Evolutionary conservation across 2,113 vertebrate genomes (phyloP), one percentile per base, ranked within the genome.

Genomic region (Porphyrio hochstetteri): DNA sequence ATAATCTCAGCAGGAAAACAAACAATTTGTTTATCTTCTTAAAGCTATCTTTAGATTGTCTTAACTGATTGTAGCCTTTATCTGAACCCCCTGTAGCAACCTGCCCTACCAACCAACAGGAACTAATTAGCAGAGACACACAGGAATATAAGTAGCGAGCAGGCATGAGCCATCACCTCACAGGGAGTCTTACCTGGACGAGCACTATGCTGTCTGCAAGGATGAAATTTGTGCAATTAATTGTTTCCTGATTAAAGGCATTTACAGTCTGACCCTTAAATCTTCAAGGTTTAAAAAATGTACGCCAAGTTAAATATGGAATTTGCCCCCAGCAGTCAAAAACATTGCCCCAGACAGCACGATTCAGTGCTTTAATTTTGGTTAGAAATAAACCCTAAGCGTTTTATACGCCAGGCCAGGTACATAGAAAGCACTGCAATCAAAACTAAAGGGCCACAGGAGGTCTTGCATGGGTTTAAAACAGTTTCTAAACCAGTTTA

Each of bases 161-260:
- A 70, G 74, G 77, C 85, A 86, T 29, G 70, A 90, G 70, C 65
- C 44, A 6, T 25, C 4, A 6, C 70, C 84, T 95, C 15, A 1
- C 75, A 60, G 65, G 68, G 70, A 57, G 10, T 18, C 19, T 72
- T 91, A 85, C 91, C 92, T 82, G 85, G 27, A 14, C 31, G 84
- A 90, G 63, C 4, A 1, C 33, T 91, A 57, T 7, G 1, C 14
- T 79, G 81, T 42, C 89, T 94, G 78, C 75, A 52, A 85, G 50
- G 40, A 94, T 84, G 90, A 95, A 97, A 91, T 90, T 21, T 77
- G 59, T 87, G 84, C 81, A 52, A 95, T 92, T 94, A 92, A 95
- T 94, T 96, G 84, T 63, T 90, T 94, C 87, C 94, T 74, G 63
- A 93, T 87, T 87, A 91, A 95, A 88, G 59, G 67, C 16, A 21